Percentiles rank a stretch among this genome's conserved stretches.
phyloP scores from a whole-genome alignment of 2,888 invertebrate species.

The Diarsia rubi region DNA sequence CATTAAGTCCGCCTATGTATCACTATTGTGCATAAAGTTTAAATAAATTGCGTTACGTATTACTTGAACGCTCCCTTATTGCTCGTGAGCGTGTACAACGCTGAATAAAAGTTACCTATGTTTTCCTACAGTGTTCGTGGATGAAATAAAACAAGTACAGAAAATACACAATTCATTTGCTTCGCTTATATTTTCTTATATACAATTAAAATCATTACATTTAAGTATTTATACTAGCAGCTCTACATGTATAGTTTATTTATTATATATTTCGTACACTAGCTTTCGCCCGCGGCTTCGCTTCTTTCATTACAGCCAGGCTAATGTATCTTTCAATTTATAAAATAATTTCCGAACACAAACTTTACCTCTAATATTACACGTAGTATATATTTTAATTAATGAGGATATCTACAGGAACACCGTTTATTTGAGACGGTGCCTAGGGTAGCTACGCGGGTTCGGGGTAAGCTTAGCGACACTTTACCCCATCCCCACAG shows the following conservation, averaged over 20 bases:
- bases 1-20: too few relatives aligned
- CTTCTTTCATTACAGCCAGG: not conserved
- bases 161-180: conserved; percentile 26
- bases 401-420: conserved; percentile 22
- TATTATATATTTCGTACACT: conserved; percentile 18
- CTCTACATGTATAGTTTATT: conserved; percentile 21
- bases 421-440: not conserved
- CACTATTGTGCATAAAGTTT: too few relatives aligned
- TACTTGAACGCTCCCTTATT: too few relatives aligned
- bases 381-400: conserved; percentile 1
- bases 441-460: not conserved
- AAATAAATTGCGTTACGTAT: too few relatives aligned
- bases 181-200: conserved; percentile 27
- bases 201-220: conserved; percentile 31
- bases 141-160: conserved; percentile 39
- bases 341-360: not conserved
- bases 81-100: not conserved
- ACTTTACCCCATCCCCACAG: not conserved
- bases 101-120: not conserved
- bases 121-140: not conserved
- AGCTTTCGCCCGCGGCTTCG: not conserved
- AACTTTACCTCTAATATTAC: not conserved
- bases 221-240: conserved; percentile 45
- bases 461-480: not conserved
- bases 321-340: not conserved